Percentiles rank a stretch among this genome's conserved stretches.
Conservation (phyloP, 2,888 invertebrate species). For the Standfussiana lucernea region DNA sequence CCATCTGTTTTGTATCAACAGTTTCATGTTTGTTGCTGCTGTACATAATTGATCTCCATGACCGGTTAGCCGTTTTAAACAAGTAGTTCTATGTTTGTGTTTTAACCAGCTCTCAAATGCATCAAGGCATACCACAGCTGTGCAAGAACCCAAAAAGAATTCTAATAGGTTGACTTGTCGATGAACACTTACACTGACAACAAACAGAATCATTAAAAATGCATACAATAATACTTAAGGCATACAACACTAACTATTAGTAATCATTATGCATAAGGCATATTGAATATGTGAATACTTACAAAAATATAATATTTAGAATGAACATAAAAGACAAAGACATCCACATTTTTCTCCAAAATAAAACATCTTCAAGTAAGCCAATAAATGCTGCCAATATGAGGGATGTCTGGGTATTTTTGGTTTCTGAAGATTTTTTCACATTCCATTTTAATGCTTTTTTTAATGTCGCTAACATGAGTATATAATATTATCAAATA, state of each 20-base stretch:
- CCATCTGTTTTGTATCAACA: conserved; percentile 77
- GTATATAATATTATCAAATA: conserved; percentile 21
- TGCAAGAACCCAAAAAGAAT: conserved; percentile 76
- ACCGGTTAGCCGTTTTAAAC: conserved; percentile 79
- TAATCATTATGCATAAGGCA: not conserved
- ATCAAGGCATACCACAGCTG: conserved; percentile 78
- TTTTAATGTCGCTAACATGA: conserved; percentile 81
- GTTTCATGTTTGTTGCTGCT: conserved; percentile 66
- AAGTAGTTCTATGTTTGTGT: conserved; percentile 85
- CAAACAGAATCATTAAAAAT: conserved; percentile 46
- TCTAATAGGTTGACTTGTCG: conserved; percentile 80
- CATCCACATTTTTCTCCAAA: conserved; percentile 86
- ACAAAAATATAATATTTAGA: conserved; percentile 82
- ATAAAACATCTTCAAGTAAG: conserved; percentile 85
- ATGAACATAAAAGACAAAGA: conserved; percentile 81
- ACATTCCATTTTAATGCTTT: conserved; percentile 80
- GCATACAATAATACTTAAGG: not conserved
- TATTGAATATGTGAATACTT: conserved; percentile 70
- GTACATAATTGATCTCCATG: conserved; percentile 75
- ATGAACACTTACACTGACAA: conserved; percentile 81
- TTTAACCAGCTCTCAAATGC: conserved; percentile 86
- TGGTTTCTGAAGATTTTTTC: conserved; percentile 74
- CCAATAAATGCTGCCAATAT: conserved; percentile 79
- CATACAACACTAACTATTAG: not conserved
- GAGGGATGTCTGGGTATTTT: conserved; percentile 76